Evolutionary conservation across 2,113 vertebrate genomes (phyloP), one percentile per base, ranked within the genome.

Genomic region (Tragelaphus imberbis): DNA sequence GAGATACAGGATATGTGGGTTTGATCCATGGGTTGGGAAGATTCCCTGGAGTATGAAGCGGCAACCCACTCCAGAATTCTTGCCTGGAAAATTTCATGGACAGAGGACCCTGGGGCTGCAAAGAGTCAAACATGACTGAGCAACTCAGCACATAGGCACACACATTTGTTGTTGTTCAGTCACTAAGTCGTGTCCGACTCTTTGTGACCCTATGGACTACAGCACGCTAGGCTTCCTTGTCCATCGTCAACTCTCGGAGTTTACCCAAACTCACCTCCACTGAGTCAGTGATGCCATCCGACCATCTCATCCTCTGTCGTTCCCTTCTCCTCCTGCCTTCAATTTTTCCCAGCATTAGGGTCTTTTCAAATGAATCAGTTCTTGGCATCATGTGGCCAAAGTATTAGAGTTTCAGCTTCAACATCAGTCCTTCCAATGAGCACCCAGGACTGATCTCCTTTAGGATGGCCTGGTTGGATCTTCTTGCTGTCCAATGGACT

Each of bases 101-200:
- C 36, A 3, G 36, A 27, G 71, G 23, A 75, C 21, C 71, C 71
- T 75, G 71, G 71, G 21, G 5, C 68, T 40, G 21, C n/a, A 25
- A 25, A 75, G 71, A 44, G 36, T 40, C 1, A 6, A 36, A 75
- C 71, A 14, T 2, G 0, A 27, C 71, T 44, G 71, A 75, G 68
- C 5, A 0, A 40, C 68, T 21, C n/a, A 75, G 68, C 68, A 13
- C 21, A 25, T 0, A 75, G n/a, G 6, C 36, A 75, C 68, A 40
- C 2, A 1, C 36, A 12, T 5, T 40, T 23, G 19, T 36, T 75
- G 68, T 6, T 40, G 44, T 65, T 65, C 63, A 65, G 30, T 65
- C 14, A 3, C 15, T 63, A 13, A 15, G 61, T 30, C 1, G 0
- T 33, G 61, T 30, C 61, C 6, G 5, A 7, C 61, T 63, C 61